Percentiles rank a stretch among this genome's conserved stretches.
Evolutionary conservation across 2,888 invertebrate genomes (phyloP).

Genomic region (Drosophila putrida): DNA sequence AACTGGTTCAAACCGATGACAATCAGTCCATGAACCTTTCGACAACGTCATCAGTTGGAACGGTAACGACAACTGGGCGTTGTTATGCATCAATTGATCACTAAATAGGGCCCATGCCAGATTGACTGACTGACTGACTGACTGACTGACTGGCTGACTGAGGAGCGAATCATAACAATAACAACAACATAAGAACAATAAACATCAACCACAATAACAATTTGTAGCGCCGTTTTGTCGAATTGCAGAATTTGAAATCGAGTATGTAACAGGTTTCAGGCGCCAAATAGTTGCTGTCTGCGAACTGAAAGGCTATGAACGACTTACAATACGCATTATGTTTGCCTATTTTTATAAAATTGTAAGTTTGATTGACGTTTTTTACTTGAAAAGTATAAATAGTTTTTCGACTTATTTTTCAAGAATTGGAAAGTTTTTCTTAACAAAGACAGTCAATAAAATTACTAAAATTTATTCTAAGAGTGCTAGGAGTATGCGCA

Average conservation of each 20-base stretch:
- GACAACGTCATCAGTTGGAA: slow-evolving; percentile 46
- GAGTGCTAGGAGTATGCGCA: too few species aligned
- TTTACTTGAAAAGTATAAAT: too few species aligned
- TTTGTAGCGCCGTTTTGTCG: background rate
- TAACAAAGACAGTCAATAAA: too few species aligned
- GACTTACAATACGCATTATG: background rate
- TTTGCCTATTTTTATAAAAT: too few species aligned
- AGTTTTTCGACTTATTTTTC: too few species aligned
- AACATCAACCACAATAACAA: slow-evolving; percentile 4
- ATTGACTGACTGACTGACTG: slow-evolving; percentile 24
- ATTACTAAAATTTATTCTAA: too few species aligned
- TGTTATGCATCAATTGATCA: slow-evolving; percentile 55
- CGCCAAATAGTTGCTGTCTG: slow-evolving; percentile 16
- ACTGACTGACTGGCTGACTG: slow-evolving; percentile 26
- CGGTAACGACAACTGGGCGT: slow-evolving; percentile 24
- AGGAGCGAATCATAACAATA: slow-evolving; percentile 6
- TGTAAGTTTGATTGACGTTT: too few species aligned
- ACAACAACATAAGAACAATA: background rate
- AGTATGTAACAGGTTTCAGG: slow-evolving; percentile 45
- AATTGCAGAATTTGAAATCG: slow-evolving; percentile 33
- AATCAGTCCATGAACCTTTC: slow-evolving; percentile 50
- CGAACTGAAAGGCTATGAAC: background rate
- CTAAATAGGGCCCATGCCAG: slow-evolving; percentile 32
- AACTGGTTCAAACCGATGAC: slow-evolving; percentile 67
- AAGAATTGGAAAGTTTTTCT: too few species aligned